A percentile compares a stretch with the other conserved stretches of the same genome.
phyloP scores from a whole-genome alignment of 2,888 invertebrate genomes.

The Hyalella azteca region DNA sequence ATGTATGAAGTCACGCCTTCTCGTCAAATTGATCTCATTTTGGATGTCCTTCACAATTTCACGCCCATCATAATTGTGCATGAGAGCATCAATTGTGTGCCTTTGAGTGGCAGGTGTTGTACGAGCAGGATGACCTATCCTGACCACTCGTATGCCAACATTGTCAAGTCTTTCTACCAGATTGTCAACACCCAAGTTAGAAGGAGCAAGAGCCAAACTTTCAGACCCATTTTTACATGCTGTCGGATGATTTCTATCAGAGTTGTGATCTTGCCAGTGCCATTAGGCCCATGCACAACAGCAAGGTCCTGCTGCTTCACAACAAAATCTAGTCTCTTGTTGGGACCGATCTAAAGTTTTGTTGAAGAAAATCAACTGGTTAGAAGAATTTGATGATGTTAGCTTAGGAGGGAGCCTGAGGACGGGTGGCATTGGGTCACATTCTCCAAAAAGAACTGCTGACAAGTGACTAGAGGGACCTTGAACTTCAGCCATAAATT shows the following conservation, averaged over 20 bases:
- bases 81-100: conserved; percentile 66
- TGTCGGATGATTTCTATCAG: conserved; percentile 68
- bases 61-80: conserved; percentile 46
- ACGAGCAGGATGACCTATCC: conserved; percentile 69
- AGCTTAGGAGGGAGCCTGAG: conserved; percentile 51
- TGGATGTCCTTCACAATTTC: conserved; percentile 64
- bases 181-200: conserved; percentile 70
- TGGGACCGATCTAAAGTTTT: conserved; percentile 65
- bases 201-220: conserved; percentile 69
- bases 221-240: conserved; percentile 62
- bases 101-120: conserved; percentile 64
- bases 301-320: conserved; percentile 65
- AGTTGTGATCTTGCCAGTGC: conserved; percentile 69
- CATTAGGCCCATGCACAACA: conserved; percentile 69
- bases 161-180: conserved; percentile 65
- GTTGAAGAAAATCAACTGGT: conserved; percentile 2
- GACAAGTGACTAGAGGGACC: conserved; percentile 61
- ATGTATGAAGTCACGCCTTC: conserved; percentile 42
- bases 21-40: conserved; percentile 55
- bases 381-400: not conserved
- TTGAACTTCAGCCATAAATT: conserved; percentile 58
- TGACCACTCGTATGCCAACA: conserved; percentile 63
- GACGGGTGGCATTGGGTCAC: conserved; percentile 45
- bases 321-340: conserved; percentile 65
- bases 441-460: conserved; percentile 64